Evolutionary conservation across 1,140 invertebrate genomes (phyloP).

Genomic region (Bemisia tabaci): DNA sequence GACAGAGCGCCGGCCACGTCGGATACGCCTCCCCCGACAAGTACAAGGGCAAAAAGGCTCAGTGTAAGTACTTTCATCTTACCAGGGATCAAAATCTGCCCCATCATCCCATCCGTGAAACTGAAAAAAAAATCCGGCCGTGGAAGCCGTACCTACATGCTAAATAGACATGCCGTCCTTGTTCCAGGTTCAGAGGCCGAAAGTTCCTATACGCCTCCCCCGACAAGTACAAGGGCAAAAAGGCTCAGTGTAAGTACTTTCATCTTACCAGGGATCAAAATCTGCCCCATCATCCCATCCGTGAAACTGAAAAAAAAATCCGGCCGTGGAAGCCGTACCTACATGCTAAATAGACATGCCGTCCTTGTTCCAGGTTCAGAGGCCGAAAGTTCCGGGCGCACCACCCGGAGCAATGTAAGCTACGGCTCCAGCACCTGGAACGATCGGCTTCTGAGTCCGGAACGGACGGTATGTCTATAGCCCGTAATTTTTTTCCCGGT

Average conservation of each 20-base stretch:
- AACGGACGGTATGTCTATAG: neutral
- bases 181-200: neutral
- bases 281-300: neutral
- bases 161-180: too few species aligned
- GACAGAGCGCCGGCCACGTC: slow-evolving; percentile 52
- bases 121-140: too few species aligned
- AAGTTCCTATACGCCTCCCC: slow-evolving; percentile 38
- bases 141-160: too few species aligned
- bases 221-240: slow-evolving; percentile 43
- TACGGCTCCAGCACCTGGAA: too few species aligned
- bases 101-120: neutral
- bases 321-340: too few species aligned
- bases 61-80: slow-evolving; percentile 41
- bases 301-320: too few species aligned
- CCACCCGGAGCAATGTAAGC: too few species aligned
- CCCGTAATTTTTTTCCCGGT: neutral
- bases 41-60: slow-evolving; percentile 42
- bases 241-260: slow-evolving; percentile 42
- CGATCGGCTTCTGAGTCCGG: too few species aligned
- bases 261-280: too few species aligned
- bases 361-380: neutral
- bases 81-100: too few species aligned
- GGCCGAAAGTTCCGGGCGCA: neutral
- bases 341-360: too few species aligned
- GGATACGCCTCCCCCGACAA: slow-evolving; percentile 49